Evolutionary conservation across 1,140 invertebrate genomes (phyloP).

Genomic region (Ruditapes philippinarum): DNA sequence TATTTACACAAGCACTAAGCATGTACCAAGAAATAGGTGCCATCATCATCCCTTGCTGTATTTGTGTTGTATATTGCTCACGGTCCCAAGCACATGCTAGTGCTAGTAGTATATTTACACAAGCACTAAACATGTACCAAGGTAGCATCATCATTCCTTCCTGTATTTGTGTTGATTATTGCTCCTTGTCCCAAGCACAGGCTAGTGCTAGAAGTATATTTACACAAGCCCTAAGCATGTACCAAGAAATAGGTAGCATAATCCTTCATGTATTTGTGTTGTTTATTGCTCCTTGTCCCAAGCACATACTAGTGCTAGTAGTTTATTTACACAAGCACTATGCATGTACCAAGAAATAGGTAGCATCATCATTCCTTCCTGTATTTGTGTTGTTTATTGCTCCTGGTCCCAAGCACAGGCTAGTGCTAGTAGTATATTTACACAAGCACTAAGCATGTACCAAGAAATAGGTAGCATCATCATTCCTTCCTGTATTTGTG

Average conservation of each 20-base stretch:
- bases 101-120: too few species aligned
- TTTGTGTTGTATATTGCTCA: not conserved
- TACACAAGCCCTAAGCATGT: slow-evolving; percentile 21
- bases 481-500: not conserved
- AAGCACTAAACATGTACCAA: too few species aligned
- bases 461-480: not conserved
- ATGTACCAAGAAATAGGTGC: not conserved
- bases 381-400: not conserved
- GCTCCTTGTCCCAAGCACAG: too few species aligned
- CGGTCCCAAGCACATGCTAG: not conserved
- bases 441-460: slow-evolving; percentile 3
- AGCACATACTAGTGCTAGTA: not conserved
- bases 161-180: not conserved
- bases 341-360: not conserved
- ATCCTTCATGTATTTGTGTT: not conserved
- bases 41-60: not conserved
- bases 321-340: not conserved
- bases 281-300: not conserved
- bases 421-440: not conserved
- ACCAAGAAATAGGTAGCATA: slow-evolving; percentile 2
- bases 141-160: not conserved
- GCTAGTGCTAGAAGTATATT: too few species aligned
- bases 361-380: not conserved
- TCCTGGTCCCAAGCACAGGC: too few species aligned
- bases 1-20: not conserved